These are phyloP conservation scores for Centropus bengalensis DNA, from an alignment of 2,113 vertebrate genomes.

Conservation along the genomic window DNA sequence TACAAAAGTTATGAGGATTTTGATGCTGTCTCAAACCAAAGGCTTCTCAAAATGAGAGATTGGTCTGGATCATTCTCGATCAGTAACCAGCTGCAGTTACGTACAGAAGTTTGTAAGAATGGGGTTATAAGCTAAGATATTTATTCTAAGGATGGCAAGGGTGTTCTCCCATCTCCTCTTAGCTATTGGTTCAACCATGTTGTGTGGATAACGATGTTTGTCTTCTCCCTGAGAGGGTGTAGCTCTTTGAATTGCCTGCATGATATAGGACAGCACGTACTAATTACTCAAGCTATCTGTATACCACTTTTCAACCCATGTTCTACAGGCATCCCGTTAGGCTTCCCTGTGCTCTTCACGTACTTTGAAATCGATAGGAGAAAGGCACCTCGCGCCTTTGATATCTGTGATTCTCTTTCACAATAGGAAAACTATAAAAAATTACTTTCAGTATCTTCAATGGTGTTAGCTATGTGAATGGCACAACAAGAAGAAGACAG, in stretches of 20 bases:
- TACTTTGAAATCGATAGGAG: neutral
- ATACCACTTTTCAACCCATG: neutral
- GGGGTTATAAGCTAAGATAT: neutral
- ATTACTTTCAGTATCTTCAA: neutral
- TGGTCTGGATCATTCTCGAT: neutral
- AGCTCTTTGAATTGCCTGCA: neutral
- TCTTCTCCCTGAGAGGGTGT: neutral
- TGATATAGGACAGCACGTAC: neutral
- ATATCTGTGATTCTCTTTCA: neutral
- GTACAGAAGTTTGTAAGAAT: neutral
- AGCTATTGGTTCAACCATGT: neutral
- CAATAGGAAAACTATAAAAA: neutral
- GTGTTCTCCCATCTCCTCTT: neutral
- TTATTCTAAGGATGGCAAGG: neutral
- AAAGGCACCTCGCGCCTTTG: neutral
- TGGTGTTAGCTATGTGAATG: neutral
- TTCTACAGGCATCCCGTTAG: neutral
- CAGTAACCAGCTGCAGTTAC: neutral
- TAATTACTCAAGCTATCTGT: neutral
- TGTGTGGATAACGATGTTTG: neutral
- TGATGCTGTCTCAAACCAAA: neutral
- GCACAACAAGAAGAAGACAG: constrained; percentile 4
- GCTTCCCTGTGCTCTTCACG: neutral
- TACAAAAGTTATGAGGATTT: neutral
- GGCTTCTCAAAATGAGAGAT: neutral